Evolutionary conservation across 2,113 vertebrate species (phyloP).

Genomic region (Narcine bancroftii): DNA sequence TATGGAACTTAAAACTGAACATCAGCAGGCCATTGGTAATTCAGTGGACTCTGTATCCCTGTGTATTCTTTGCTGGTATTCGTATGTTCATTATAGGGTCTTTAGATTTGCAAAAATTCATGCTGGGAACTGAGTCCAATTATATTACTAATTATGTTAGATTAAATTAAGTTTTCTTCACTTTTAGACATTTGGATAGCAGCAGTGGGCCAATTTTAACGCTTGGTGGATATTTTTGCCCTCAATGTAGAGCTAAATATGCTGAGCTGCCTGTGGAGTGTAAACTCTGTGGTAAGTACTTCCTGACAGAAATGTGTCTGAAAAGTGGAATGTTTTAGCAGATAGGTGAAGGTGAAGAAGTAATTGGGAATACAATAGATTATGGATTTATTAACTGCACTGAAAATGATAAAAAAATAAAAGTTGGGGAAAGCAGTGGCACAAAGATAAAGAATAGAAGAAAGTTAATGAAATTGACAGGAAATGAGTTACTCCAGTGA

Average conservation of each 20-base stretch:
- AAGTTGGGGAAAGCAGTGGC: background rate
- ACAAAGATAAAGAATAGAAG: background rate
- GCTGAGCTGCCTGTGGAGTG: slow-evolving; percentile 92
- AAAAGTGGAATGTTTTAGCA: background rate
- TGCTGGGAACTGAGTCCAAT: background rate
- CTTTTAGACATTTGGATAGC: slow-evolving; percentile 74
- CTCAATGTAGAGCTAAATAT: slow-evolving; percentile 89
- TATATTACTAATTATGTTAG: background rate
- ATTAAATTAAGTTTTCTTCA: background rate
- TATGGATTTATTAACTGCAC: background rate
- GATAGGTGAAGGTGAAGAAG: background rate
- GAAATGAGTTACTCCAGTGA: background rate
- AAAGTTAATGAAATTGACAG: background rate
- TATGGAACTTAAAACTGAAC: too few species aligned
- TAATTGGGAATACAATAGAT: background rate
- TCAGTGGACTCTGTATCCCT: background rate
- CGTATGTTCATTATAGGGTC: background rate
- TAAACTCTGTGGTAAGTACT: slow-evolving; percentile 85
- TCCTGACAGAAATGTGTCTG: background rate
- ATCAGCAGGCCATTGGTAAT: too few species aligned
- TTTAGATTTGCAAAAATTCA: background rate
- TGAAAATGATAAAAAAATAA: background rate
- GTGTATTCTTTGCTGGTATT: background rate
- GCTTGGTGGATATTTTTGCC: slow-evolving; percentile 88
- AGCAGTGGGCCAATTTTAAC: slow-evolving; percentile 65